Base-by-base conservation (phyloP, 2,113 vertebrate genomes). In the Syngnathus typhle region DNA sequence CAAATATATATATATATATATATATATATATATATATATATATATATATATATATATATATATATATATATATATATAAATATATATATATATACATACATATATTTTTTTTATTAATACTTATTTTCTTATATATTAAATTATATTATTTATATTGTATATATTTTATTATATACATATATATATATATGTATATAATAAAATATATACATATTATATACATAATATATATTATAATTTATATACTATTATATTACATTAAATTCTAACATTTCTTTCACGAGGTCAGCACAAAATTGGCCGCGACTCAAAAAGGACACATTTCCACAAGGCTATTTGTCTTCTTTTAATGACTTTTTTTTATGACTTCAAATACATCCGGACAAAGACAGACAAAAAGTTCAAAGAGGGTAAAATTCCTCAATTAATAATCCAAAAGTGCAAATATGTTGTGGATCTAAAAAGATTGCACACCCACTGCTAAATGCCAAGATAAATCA, bases 301-400 rank as follows among this genome's bases (percentile, higher is more conserved):
- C 21, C 16, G 54, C 13, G 2, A 56, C 12, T 56, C 32, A 7
- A 64, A 54, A 49, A 49, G 80, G 79, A 81, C 77, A 82, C 54
- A 32, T 76, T 84, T 79, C 75, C 76, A 70, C 1, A 21, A 71
- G 75, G 54, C 64, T 56, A 49, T 72, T 72, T 59, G 46, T 32
- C 38, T 66, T 46, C 21, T 72, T 79, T 69, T 58, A 54, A 58
- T 68, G 46, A 1, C 19, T 68, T 76, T 85, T 76, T 85, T 81
- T 81, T 82, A 84, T 87, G 12, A 64, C 75, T 72, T 70, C 6
- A 47, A 36, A 36, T 58, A 15, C 27, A 58, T 36, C 27, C 15
- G 36, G 8, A 52, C 8, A 19, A 49, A 18, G 7, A 52, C n/a
- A n/a, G n/a, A 51, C 19, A 52, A 52, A 51, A 58, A 58, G 55